phyloP scores from a whole-genome alignment of 2,888 invertebrate species.

The Hedychridium roseum region DNA sequence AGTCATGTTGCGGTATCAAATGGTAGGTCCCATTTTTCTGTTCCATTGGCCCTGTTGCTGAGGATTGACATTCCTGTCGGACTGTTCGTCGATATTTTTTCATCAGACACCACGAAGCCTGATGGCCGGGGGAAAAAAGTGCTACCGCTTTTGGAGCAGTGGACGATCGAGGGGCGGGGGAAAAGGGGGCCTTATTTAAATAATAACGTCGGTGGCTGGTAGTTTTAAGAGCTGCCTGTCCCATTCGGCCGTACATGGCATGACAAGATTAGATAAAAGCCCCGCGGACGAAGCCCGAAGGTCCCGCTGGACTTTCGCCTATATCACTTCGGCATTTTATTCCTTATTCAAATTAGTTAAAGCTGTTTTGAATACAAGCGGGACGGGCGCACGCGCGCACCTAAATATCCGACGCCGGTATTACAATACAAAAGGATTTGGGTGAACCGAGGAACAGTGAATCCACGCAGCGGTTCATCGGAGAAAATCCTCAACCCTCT shows the following conservation, averaged over 20 bases:
- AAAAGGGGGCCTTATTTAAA: conserved; percentile 44
- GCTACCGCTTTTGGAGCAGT: too few species aligned
- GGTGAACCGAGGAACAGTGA: conserved; percentile 19
- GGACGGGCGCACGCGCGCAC: conserved; percentile 38
- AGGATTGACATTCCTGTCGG: too few species aligned
- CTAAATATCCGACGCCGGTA: conserved; percentile 44
- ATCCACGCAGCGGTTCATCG: conserved; percentile 21
- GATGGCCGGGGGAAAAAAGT: too few species aligned
- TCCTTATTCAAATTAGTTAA: conserved; percentile 59
- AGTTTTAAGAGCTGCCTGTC: conserved; percentile 48
- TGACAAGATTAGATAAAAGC: conserved; percentile 53
- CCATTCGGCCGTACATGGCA: conserved; percentile 51
- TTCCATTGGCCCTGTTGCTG: too few species aligned
- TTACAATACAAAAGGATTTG: conserved; percentile 60
- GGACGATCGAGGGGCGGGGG: conserved; percentile 2
- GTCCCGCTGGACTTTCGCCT: conserved; percentile 34
- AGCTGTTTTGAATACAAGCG: conserved; percentile 55
- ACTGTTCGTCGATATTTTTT: too few species aligned
- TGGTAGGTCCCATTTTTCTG: too few species aligned
- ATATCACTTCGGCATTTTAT: conserved; percentile 53
- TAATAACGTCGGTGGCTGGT: conserved; percentile 49
- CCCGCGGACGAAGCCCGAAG: conserved; percentile 10
- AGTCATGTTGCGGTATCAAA: too few species aligned
- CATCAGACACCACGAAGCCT: too few species aligned
- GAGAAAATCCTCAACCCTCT: conserved; percentile 22